Conservation (phyloP, 2,797 vertebrate genomes). For the Astyanax mexicanus region DNA sequence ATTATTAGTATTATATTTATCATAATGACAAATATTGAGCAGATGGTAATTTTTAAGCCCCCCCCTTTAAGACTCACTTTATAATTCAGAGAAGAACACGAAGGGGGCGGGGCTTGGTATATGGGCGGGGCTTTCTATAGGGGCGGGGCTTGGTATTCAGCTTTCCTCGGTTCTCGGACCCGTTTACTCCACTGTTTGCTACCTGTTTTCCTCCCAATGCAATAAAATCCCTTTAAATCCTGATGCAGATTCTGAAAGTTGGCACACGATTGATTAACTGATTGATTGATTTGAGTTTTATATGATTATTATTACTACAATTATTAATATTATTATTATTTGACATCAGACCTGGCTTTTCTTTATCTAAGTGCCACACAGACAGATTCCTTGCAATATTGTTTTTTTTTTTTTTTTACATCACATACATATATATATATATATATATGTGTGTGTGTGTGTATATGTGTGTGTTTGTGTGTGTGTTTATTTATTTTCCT, state of each 20-base stretch:
- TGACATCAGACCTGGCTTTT: conserved; percentile 55
- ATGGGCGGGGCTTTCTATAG: too few species aligned
- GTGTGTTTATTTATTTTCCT: background rate
- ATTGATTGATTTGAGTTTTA: too few species aligned
- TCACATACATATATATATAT: too few species aligned
- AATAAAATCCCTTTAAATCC: conserved; percentile 37
- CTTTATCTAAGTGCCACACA: conserved; percentile 71
- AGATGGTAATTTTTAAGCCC: background rate
- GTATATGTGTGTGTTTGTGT: too few species aligned
- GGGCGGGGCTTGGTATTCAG: background rate
- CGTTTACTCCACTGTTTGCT: conserved; percentile 7
- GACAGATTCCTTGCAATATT: conserved; percentile 50
- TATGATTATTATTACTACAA: too few species aligned
- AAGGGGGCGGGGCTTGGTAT: background rate
- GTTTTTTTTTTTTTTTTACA: too few species aligned
- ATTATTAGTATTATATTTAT: background rate
- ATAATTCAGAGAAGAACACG: background rate
- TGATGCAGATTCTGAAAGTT: conserved; percentile 16
- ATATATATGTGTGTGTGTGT: too few species aligned
- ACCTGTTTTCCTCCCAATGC: conserved; percentile 6
- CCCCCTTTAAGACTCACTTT: background rate
- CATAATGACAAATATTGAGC: background rate
- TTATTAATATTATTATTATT: too few species aligned
- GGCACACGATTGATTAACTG: conserved; percentile 15
- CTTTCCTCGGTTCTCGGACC: background rate